Evolutionary conservation across 2,888 invertebrate genomes (phyloP).

Genomic region (Himalopsyche japonica): DNA sequence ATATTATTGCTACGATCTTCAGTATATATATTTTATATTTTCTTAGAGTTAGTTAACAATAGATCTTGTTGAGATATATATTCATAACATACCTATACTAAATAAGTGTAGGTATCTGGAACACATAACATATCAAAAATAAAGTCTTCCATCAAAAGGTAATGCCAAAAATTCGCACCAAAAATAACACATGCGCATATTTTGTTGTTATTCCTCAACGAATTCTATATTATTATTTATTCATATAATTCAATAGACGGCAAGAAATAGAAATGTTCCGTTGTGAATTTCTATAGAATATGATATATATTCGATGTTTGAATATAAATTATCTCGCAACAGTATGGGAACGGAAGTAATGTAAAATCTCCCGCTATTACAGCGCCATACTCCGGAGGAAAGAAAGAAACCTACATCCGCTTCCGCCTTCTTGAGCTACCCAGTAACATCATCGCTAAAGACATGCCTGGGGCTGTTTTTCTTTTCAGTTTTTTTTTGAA

Average conservation of each 20-base stretch:
- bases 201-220: neutral
- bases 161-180: neutral
- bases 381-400: neutral
- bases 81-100: too few species aligned
- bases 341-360: conserved; percentile 20
- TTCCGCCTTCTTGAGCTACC: conserved; percentile 18
- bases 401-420: conserved; percentile 24
- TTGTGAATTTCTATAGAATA: neutral
- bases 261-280: neutral
- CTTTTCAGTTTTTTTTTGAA: neutral
- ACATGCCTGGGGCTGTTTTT: conserved; percentile 12
- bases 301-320: conserved; percentile 14
- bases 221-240: neutral
- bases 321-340: conserved; percentile 27
- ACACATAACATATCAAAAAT: too few species aligned
- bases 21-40: too few species aligned
- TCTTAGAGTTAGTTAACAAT: too few species aligned
- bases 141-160: neutral
- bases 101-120: too few species aligned
- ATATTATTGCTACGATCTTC: too few species aligned
- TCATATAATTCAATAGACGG: neutral
- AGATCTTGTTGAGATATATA: too few species aligned
- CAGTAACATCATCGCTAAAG: neutral
- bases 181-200: neutral
- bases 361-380: conserved; percentile 20